Conservation (phyloP, 1,140 invertebrate species). For the Samia ricini region DNA sequence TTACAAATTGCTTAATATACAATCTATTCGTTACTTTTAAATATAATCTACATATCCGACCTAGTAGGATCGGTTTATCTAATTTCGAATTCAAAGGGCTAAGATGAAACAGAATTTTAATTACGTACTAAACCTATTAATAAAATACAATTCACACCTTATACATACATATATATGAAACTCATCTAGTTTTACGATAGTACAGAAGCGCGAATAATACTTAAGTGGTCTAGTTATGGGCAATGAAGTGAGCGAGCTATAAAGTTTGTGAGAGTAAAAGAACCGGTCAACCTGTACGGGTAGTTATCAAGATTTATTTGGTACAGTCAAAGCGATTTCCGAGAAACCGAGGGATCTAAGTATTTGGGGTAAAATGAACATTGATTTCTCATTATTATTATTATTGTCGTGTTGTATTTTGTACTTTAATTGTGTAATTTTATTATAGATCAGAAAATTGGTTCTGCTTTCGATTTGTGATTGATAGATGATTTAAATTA, state of each 20-base stretch:
- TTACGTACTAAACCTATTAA: neutral
- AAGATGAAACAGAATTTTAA: neutral
- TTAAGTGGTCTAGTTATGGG: conserved; percentile 26
- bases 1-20: too few species aligned
- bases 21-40: too few species aligned
- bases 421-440: too few species aligned
- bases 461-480: too few species aligned
- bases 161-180: too few species aligned
- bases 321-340: neutral
- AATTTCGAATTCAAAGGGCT: too few species aligned
- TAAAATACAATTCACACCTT: neutral
- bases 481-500: too few species aligned
- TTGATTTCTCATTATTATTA: neutral
- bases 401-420: too few species aligned
- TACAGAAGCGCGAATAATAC: neutral
- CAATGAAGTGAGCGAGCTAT: conserved; percentile 25
- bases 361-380: neutral
- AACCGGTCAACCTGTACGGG: conserved; percentile 14
- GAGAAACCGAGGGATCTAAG: neutral
- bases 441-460: too few species aligned
- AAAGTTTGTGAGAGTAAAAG: conserved; percentile 33
- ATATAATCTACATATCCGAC: too few species aligned
- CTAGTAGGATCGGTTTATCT: too few species aligned
- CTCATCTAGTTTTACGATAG: neutral
- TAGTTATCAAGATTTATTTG: conserved; percentile 43